phyloP scores from a whole-genome alignment of 53 echinoderm and acorn worm species.

The Mesocentrotus franciscanus region DNA sequence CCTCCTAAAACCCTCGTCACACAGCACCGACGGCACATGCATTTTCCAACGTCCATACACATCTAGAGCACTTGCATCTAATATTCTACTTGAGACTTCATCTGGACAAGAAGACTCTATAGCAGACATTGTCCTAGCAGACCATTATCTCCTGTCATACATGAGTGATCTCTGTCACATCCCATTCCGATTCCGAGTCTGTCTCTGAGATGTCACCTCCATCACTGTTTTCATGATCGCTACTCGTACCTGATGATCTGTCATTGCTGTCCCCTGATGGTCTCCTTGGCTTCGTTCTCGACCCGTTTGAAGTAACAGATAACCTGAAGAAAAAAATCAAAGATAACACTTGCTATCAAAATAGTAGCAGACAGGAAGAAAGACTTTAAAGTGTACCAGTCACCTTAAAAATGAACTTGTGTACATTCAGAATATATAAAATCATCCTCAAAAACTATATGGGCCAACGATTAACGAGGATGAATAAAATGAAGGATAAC shows the following conservation, averaged over 20 bases:
- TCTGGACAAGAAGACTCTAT: neutral
- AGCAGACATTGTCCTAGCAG: neutral
- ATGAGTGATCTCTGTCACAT: conserved; percentile 78
- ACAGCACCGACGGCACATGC: conserved; percentile 4
- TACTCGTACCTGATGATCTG: conserved; percentile 78
- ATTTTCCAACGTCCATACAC: neutral
- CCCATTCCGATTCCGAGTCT: conserved; percentile 98
- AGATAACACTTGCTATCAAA: neutral
- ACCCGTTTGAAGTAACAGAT: conserved; percentile 88
- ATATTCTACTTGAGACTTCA: neutral
- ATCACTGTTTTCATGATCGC: conserved; percentile 77
- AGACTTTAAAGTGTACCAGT: neutral
- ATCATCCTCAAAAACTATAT: too few species aligned
- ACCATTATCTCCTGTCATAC: conserved; percentile 76
- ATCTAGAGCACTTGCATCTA: neutral
- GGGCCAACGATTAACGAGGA: too few species aligned
- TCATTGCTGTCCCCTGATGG: conserved; percentile 77
- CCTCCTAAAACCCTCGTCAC: neutral
- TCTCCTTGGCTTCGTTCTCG: conserved; percentile 65
- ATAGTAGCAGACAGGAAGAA: neutral
- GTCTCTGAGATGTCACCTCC: conserved; percentile 91
- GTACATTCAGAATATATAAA: too few species aligned
- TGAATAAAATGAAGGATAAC: too few species aligned
- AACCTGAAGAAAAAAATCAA: conserved; percentile 68
- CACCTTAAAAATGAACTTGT: too few species aligned